These are phyloP conservation scores for Limnephilus rhombicus DNA, from an alignment of 2,888 invertebrate species.

Conservation along the genomic window DNA sequence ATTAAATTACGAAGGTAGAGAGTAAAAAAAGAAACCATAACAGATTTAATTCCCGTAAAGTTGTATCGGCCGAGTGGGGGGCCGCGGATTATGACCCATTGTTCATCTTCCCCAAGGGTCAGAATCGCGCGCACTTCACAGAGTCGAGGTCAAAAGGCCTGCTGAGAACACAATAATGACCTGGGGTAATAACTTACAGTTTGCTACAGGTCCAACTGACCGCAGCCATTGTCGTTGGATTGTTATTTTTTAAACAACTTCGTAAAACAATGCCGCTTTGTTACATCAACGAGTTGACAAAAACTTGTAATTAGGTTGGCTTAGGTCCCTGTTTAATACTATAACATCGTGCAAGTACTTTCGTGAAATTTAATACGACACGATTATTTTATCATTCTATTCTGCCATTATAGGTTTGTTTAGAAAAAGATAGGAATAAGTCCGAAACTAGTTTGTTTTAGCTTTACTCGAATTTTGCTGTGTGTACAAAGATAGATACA, in stretches of 20 bases:
- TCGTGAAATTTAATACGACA: not conserved
- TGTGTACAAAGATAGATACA: too few relatives aligned
- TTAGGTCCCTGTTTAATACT: not conserved
- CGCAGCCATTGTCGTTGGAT: constrained; percentile 36
- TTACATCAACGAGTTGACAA: constrained; percentile 8
- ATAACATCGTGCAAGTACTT: not conserved
- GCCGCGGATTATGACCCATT: constrained; percentile 6
- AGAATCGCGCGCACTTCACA: not conserved
- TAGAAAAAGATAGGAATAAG: too few relatives aligned
- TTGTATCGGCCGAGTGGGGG: not conserved
- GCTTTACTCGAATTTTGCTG: too few relatives aligned
- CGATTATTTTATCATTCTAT: not conserved
- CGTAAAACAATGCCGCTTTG: constrained; percentile 36
- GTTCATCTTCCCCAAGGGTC: constrained; percentile 5
- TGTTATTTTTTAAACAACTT: not conserved
- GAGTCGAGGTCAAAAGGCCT: not conserved
- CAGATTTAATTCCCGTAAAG: not conserved
- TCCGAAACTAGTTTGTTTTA: too few relatives aligned
- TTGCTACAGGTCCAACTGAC: constrained; percentile 41
- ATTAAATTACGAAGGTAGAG: constrained; percentile 32
- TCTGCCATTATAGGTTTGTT: too few relatives aligned
- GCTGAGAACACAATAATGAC: constrained; percentile 45
- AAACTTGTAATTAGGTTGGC: not conserved
- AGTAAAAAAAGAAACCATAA: constrained; percentile 21
- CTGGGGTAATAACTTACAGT: constrained; percentile 47